These are phyloP conservation scores for Ptyas mucosa DNA, from an alignment of 2,113 vertebrate genomes.

Conservation along the genomic window DNA sequence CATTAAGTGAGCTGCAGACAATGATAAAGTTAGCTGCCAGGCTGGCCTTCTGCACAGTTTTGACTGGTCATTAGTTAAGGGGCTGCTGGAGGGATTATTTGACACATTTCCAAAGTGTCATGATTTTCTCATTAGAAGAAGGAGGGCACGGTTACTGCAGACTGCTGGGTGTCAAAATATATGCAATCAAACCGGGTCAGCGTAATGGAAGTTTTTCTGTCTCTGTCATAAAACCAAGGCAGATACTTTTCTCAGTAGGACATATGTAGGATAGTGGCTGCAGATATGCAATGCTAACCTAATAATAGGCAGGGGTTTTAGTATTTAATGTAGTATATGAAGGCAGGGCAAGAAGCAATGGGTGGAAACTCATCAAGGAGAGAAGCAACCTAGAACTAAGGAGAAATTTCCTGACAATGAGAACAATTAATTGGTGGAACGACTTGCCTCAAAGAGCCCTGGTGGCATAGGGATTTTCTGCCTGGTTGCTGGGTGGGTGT, in stretches of 20 bases:
- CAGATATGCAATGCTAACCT: too few relatives aligned
- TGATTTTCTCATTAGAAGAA: neutral
- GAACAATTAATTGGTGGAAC: neutral
- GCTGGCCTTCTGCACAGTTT: neutral
- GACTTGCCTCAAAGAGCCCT: too few relatives aligned
- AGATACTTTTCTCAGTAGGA: neutral
- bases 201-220: neutral
- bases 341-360: neutral
- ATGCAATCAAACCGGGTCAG: neutral
- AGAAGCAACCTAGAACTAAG: neutral
- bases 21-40: neutral
- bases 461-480: too few relatives aligned
- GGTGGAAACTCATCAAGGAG: neutral
- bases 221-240: neutral
- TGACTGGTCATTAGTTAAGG: neutral
- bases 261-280: neutral
- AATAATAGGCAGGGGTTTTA: neutral
- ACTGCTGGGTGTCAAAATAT: neutral
- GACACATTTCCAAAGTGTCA: neutral
- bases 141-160: neutral
- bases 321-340: neutral
- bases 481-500: too few relatives aligned
- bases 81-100: conserved; percentile 11
- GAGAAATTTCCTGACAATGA: neutral
- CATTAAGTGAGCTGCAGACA: conserved; percentile 21